Base-by-base conservation (phyloP, 2,888 invertebrate species). In the Aproaerema taeniolella region DNA sequence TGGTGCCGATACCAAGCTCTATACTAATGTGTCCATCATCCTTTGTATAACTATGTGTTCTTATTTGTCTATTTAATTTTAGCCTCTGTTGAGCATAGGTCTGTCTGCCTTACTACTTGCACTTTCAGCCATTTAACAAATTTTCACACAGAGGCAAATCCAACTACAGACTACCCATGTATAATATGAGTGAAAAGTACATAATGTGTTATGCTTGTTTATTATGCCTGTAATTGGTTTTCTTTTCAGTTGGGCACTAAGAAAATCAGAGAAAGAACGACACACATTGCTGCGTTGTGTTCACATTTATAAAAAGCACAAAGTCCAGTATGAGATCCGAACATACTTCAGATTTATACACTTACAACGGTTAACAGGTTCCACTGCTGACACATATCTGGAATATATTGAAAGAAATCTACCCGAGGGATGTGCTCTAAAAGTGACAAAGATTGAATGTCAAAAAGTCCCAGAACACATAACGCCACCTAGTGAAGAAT, bases 341-440 rank as follows among this genome's bases (percentile, higher is more conserved):
- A 99, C 99, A 2, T 94, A 98, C 77, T 98, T 93, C 72, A 90
- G 93, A 45, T 93, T 93, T 60, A 87, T 98, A 61, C 91, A 94
- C 58, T 90, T 97, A 16, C 91, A 93, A 56, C 89, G 93, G 58
- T 67, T 99, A 8, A 99, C 99, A 0, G 97, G 96, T 1, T 98
- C 98, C 2, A 99, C 99, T 8, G 93, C 97, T 33, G 96, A 96
- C 52, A 98, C 99, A 7, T 95, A 95, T 68, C 79, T 99, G 38
- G 99, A 99, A 82, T 99, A 99, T 70, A 91, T 98, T 42, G 93
- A 99, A 74, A 88, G 99, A 57, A 99, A 99, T 87, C 88, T 99
- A 39, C 99, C 99, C 0, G 99, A 99, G 88, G 99, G 99, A 26
- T 95, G 99, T 49, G 95, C 96, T 2, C 89, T 99, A 73, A 97